Conservation (phyloP, 2,113 vertebrate genomes). For the Reinhardtius hippoglossoides region DNA sequence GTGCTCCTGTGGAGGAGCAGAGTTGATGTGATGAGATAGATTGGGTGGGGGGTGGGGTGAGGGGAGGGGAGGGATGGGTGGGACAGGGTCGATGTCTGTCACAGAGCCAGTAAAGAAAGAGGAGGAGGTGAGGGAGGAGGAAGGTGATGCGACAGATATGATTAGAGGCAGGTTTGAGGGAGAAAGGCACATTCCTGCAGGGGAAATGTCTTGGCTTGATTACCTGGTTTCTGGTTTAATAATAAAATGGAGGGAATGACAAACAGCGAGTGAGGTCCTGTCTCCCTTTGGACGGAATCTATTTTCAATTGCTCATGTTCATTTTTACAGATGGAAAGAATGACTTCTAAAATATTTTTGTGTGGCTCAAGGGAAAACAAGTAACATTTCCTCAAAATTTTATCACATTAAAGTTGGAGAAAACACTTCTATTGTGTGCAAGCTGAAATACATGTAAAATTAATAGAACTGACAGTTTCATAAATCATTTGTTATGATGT, state of each 20-base stretch:
- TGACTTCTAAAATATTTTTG: neutral
- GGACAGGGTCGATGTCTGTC: slow-evolving; percentile 55
- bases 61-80: slow-evolving; percentile 33
- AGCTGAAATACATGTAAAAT: neutral
- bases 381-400: neutral
- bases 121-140: slow-evolving; percentile 40
- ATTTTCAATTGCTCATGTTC: neutral
- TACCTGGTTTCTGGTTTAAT: slow-evolving; percentile 19
- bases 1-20: slow-evolving; percentile 49
- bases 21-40: slow-evolving; percentile 52
- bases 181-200: slow-evolving; percentile 42
- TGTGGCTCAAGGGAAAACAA: neutral
- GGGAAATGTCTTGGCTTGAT: slow-evolving; percentile 9
- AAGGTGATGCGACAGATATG: slow-evolving; percentile 59
- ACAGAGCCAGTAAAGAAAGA: slow-evolving; percentile 44
- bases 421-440: neutral
- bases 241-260: slow-evolving; percentile 12
- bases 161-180: slow-evolving; percentile 51
- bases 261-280: neutral
- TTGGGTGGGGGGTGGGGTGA: neutral
- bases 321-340: slow-evolving; percentile 16
- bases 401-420: neutral
- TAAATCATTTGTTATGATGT: slow-evolving; percentile 7
- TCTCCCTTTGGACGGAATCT: slow-evolving; percentile 1
- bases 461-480: neutral